These are phyloP conservation scores for Plebejus anna DNA, from an alignment of 2,888 invertebrate species.

Conservation along the genomic window DNA sequence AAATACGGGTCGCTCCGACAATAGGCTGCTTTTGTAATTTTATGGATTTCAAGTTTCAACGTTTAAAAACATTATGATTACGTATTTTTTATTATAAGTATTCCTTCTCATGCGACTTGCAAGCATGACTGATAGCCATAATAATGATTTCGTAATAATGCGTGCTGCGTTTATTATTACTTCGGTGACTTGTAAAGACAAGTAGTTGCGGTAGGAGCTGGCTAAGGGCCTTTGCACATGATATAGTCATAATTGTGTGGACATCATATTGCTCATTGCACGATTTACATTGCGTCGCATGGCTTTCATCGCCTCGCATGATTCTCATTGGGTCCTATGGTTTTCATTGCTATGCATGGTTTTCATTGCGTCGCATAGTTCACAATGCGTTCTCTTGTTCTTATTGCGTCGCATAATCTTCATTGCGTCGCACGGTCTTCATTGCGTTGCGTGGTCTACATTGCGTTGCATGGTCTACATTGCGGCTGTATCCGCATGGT, in stretches of 20 bases:
- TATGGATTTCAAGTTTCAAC: neutral
- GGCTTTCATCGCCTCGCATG: neutral
- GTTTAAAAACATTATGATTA: constrained; percentile 3
- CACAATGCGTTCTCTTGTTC: neutral
- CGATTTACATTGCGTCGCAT: neutral
- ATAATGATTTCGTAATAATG: neutral
- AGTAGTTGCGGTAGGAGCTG: neutral
- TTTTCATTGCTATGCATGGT: neutral
- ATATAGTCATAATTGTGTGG: neutral
- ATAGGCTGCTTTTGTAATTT: neutral
- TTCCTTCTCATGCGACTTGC: neutral
- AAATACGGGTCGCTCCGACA: neutral
- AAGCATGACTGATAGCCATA: neutral
- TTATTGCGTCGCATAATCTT: neutral
- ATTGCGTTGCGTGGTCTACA: neutral
- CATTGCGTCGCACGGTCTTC: neutral
- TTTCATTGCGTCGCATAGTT: neutral
- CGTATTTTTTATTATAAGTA: neutral
- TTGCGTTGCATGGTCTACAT: neutral
- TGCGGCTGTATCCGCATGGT: neutral
- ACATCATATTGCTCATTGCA: neutral
- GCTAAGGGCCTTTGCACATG: constrained; percentile 14
- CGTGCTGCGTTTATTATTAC: constrained; percentile 1
- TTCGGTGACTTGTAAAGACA: constrained; percentile 15
- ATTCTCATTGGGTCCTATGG: neutral